These are phyloP conservation scores for Eudemis profundana DNA, from an alignment of 2,888 invertebrate species.

Conservation along the genomic window DNA sequence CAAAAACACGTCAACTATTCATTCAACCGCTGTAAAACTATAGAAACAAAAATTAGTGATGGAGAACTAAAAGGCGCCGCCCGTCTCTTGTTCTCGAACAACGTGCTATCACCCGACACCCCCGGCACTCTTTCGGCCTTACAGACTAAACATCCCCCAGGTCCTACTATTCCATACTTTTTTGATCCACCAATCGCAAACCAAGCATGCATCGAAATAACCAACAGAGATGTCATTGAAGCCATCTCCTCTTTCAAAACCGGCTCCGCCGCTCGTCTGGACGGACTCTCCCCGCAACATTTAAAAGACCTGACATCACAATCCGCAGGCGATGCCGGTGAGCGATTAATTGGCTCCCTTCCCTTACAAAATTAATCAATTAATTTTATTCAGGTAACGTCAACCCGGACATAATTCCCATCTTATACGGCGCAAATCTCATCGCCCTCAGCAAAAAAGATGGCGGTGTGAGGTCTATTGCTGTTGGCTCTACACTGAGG, in stretches of 20 bases:
- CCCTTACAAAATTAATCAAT: background rate
- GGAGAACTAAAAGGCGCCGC: slow-evolving; percentile 14
- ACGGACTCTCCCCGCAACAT: slow-evolving; percentile 2
- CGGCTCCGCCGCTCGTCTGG: slow-evolving; percentile 4
- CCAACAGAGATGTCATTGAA: background rate
- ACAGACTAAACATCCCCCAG: background rate
- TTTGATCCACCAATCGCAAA: background rate
- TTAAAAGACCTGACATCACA: slow-evolving; percentile 6
- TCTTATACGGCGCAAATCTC: background rate
- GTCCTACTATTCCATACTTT: background rate
- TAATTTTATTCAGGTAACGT: background rate
- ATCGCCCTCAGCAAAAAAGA: slow-evolving; percentile 1
- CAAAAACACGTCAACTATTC: too few relatives aligned
- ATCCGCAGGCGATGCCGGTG: background rate
- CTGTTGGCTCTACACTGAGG: slow-evolving; percentile 4
- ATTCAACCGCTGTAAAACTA: too few relatives aligned
- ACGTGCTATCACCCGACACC: background rate
- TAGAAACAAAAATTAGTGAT: background rate
- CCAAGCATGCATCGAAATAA: background rate
- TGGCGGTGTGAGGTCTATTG: slow-evolving; percentile 5
- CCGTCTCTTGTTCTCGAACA: background rate
- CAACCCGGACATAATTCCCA: background rate
- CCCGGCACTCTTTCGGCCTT: background rate
- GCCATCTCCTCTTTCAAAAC: background rate
- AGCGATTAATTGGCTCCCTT: background rate